Base-by-base conservation (phyloP, 2,113 vertebrate species). In the Triplophysa siluroides region DNA sequence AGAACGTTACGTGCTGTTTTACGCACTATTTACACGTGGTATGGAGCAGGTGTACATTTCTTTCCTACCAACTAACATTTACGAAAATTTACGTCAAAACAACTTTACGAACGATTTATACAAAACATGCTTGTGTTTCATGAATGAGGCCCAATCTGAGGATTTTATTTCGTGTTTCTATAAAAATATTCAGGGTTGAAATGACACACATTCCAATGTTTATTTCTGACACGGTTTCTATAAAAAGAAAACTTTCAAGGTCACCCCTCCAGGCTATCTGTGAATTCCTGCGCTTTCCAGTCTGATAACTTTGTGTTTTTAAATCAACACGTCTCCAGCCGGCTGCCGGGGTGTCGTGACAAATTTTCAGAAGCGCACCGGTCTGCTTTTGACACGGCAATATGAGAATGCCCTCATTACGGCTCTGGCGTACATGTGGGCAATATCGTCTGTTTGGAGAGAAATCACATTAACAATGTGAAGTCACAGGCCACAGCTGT, bases 341-440 rank as follows among this genome's bases (percentile, higher is more conserved):
- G 62, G 16, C 52, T 8, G 18, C 43, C 13, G 54, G 60, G 56
- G 71, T 68, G 62, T 71, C 19, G 62, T 86, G 85, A 88, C 86
- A 86, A 88, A 90, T 89, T 86, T 88, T 89, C 88, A 87, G 85
- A 80, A 66, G 86, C 85, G 76, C 52, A 81, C 83, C 79, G 86
- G 80, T 80, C 81, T 83, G 80, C 88, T 82, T 85, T 84, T 84
- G 84, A 81, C 87, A 86, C 73, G 54, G 79, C 87, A 88, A 90
- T 92, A 90, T 85, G 65, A 85, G 87, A 88, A 86, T 58, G 21
- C 8, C 80, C 88, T 89, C 86, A 87, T 90, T 88, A 90, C 67
- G 78, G 79, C 63, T 45, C 78, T 63, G 85, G 88, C 85, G 86
- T 90, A 78, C 87, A 87, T 81, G 82, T 85, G 83, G 83, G 85